A percentile compares a stretch with the other conserved stretches of the same genome.
These are phyloP conservation scores for Thripadectes ignobilis DNA, from an alignment of 2,797 vertebrate genomes.

Conservation along the genomic window DNA sequence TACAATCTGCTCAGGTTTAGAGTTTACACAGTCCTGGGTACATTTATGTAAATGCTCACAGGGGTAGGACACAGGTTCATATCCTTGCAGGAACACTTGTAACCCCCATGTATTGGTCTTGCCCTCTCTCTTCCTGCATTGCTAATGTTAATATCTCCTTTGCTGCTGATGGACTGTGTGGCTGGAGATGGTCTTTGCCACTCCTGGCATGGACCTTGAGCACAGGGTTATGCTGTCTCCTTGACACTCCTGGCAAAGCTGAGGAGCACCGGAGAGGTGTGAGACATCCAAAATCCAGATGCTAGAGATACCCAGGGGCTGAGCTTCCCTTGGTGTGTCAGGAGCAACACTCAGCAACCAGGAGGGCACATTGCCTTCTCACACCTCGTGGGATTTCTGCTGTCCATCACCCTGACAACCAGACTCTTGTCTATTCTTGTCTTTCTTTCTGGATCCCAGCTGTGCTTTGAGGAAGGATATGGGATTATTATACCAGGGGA, in stretches of 20 bases:
- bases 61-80: neutral
- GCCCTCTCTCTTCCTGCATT: neutral
- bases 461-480: neutral
- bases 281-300: neutral
- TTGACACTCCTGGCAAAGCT: neutral
- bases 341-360: fast-evolving
- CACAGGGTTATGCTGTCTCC: neutral
- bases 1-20: neutral
- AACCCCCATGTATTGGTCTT: neutral
- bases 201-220: fast-evolving
- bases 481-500: neutral
- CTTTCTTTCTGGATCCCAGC: neutral
- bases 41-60: neutral
- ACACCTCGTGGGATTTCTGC: fast-evolving
- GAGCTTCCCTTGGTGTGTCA: neutral
- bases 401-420: fast-evolving
- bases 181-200: neutral
- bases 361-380: neutral
- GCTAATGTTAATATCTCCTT: neutral
- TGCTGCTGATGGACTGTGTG: neutral
- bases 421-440: neutral
- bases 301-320: neutral
- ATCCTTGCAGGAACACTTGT: neutral
- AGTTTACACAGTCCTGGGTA: neutral
- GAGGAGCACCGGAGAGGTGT: neutral